A percentile compares a stretch with the other conserved stretches of the same genome.
Conservation (phyloP, 2,113 vertebrate genomes). For the Syngnathus floridae region DNA sequence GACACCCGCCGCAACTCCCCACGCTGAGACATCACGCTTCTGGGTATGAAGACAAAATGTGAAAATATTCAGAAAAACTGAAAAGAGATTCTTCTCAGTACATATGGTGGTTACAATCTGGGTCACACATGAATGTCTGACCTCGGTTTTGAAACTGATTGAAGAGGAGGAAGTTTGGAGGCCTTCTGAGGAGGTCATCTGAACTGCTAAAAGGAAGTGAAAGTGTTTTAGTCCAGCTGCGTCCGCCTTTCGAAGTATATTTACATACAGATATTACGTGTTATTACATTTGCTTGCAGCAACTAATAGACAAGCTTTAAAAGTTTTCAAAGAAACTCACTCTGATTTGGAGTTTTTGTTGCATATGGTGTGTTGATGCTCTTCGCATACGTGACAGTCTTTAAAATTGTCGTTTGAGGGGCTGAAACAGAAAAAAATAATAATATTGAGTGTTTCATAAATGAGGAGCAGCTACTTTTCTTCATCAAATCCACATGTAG, state of each 20-base stretch:
- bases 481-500: no score
- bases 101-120: background rate
- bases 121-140: background rate
- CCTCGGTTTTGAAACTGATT: background rate
- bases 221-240: constrained; percentile 22
- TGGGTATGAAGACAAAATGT: background rate
- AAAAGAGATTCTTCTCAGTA: no score
- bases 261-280: background rate
- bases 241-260: constrained; percentile 1
- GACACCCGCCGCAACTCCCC: background rate
- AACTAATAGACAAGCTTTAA: background rate
- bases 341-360: background rate
- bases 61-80: background rate
- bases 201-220: constrained; percentile 18
- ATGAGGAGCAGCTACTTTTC: background rate
- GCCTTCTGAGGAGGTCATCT: background rate
- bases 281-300: background rate
- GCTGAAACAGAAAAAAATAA: constrained; percentile 16
- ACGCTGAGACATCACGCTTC: background rate
- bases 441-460: background rate
- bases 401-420: background rate
- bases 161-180: background rate
- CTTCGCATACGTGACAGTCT: background rate
- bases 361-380: background rate
- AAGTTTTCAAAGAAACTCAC: background rate